Evolutionary conservation across 1,140 invertebrate species (phyloP).

Genomic region (Brachystomella parvula): DNA sequence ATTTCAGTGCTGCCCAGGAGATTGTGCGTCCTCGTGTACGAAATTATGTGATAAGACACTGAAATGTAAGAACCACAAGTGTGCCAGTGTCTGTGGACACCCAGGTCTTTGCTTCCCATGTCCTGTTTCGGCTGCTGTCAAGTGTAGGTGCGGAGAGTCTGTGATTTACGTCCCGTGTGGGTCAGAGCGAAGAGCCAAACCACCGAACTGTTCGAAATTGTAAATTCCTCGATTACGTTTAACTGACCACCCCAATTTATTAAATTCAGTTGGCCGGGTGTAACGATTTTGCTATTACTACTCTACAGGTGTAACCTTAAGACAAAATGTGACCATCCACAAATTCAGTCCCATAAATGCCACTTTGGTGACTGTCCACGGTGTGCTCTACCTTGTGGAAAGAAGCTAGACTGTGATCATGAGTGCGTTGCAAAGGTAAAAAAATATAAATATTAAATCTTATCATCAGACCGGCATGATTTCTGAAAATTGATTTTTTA

Average conservation of each 20-base stretch:
- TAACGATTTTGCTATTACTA: conserved; percentile 15
- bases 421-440: conserved; percentile 47
- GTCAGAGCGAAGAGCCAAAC: conserved; percentile 61
- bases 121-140: conserved; percentile 62
- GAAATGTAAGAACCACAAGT: conserved; percentile 66
- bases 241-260: conserved; percentile 47
- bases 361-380: conserved; percentile 81
- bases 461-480: background rate
- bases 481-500: too few species aligned
- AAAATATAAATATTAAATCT: background rate
- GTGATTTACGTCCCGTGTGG: conserved; percentile 78
- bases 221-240: conserved; percentile 52
- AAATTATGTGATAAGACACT: conserved; percentile 61
- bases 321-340: conserved; percentile 67
- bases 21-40: conserved; percentile 71
- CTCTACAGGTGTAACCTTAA: conserved; percentile 23
- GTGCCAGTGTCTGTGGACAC: conserved; percentile 67
- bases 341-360: conserved; percentile 64
- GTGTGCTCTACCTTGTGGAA: conserved; percentile 65
- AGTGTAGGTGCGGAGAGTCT: conserved; percentile 73
- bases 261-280: conserved; percentile 14
- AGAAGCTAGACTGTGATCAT: conserved; percentile 63
- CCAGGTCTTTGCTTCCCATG: conserved; percentile 87
- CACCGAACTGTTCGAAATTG: conserved; percentile 63
- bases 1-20: conserved; percentile 67